Percentiles rank a stretch among this genome's conserved stretches.
Conservation (phyloP, 2,888 invertebrate genomes). For the Didymodactylos carnosus region DNA sequence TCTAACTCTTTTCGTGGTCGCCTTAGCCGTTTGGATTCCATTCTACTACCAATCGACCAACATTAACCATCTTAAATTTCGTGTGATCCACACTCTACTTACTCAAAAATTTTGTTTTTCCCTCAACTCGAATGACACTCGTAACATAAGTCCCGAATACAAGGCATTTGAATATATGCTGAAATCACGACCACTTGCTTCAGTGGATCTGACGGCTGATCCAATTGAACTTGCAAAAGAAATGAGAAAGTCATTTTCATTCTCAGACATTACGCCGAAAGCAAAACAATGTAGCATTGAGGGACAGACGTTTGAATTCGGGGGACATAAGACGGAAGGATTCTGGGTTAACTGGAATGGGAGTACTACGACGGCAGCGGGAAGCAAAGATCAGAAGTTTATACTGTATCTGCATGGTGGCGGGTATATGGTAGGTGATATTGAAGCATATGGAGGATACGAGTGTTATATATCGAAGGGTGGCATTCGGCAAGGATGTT, state of each 20-base stretch:
- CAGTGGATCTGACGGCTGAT: not conserved
- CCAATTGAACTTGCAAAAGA: not conserved
- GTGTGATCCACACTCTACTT: no score
- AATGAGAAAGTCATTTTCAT: not conserved
- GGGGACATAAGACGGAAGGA: not conserved
- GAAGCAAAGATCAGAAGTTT: not conserved
- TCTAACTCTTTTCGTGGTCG: no score
- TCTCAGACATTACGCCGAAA: not conserved
- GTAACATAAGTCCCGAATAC: not conserved
- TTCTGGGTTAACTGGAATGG: no score
- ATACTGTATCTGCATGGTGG: not conserved
- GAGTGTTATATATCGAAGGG: not conserved
- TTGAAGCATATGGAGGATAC: not conserved
- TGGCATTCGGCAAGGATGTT: no score
- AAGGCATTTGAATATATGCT: not conserved
- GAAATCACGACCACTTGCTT: not conserved
- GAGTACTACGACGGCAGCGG: not conserved
- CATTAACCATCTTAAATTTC: no score
- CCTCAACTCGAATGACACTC: no score
- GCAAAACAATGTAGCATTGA: not conserved
- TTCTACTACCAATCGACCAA: no score
- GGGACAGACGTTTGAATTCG: not conserved
- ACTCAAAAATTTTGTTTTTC: no score
- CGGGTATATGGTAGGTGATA: not conserved
- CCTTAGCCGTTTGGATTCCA: no score